These are phyloP conservation scores for Agapornis roseicollis DNA, from an alignment of 2,113 vertebrate genomes.

Conservation along the genomic window DNA sequence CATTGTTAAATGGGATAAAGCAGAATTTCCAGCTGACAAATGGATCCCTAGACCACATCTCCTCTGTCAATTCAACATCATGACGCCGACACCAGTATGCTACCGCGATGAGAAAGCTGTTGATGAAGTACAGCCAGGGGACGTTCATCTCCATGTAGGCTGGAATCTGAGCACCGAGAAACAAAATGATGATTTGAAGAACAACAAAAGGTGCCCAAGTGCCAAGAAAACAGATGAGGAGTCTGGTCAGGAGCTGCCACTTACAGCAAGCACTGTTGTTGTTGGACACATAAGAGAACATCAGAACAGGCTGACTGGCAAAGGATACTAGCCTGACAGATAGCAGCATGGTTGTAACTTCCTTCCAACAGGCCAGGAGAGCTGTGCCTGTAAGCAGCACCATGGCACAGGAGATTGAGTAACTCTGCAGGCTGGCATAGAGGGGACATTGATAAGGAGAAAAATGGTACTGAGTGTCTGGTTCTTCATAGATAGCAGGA, in stretches of 20 bases:
- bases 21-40: constrained; percentile 87
- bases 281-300: constrained; percentile 53
- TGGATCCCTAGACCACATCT: constrained; percentile 70
- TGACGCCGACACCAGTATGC: constrained; percentile 73
- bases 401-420: constrained; percentile 67
- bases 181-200: constrained; percentile 69
- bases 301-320: constrained; percentile 37
- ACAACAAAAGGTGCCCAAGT: constrained; percentile 81
- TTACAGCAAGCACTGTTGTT: neutral
- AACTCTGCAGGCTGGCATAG: constrained; percentile 67
- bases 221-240: constrained; percentile 75
- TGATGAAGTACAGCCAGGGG: constrained; percentile 85
- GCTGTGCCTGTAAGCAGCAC: constrained; percentile 49
- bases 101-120: constrained; percentile 82
- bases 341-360: constrained; percentile 53
- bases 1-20: constrained; percentile 64
- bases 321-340: constrained; percentile 62
- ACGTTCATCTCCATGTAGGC: constrained; percentile 84
- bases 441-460: constrained; percentile 68
- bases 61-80: constrained; percentile 35
- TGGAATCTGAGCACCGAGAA: constrained; percentile 73
- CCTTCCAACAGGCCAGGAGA: constrained; percentile 52
- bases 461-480: neutral
- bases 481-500: constrained; percentile 19
- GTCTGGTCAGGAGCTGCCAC: constrained; percentile 62